Percentiles rank a stretch among this genome's conserved stretches.
These are phyloP conservation scores for Heterodera filipjevi DNA, from an alignment of 2,888 invertebrate genomes.

Conservation along the genomic window DNA sequence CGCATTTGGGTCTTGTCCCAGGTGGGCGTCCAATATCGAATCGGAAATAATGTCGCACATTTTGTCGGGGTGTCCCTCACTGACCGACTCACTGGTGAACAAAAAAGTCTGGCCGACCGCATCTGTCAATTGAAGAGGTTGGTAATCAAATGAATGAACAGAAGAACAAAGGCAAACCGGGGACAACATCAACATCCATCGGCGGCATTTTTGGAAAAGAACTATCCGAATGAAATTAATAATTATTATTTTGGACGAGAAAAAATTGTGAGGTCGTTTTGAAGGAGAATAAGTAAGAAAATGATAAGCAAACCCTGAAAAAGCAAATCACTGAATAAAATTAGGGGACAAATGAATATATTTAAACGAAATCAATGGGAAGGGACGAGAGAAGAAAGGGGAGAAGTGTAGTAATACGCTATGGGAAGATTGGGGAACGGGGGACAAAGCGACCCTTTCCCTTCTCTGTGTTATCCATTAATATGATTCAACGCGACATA, in stretches of 20 bases:
- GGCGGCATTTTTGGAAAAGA: neutral
- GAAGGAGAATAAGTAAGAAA: conserved; percentile 9
- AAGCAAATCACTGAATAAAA: neutral
- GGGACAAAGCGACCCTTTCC: neutral
- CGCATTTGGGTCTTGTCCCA: conserved; percentile 65
- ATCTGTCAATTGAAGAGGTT: conserved; percentile 10
- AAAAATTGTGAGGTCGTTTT: neutral
- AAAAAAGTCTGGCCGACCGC: conserved; percentile 39
- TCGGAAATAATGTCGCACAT: conserved; percentile 66
- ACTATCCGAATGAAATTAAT: neutral
- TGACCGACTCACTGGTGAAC: conserved; percentile 43
- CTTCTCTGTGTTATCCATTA: neutral
- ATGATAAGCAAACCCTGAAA: neutral
- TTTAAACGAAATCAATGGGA: neutral
- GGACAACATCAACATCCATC: conserved; percentile 28
- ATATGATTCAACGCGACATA: no score
- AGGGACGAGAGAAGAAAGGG: neutral
- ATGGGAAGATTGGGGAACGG: neutral
- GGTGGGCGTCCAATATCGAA: conserved; percentile 83
- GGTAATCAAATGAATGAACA: no score
- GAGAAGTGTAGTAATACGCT: neutral
- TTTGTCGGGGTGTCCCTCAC: conserved; percentile 45
- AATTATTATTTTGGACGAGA: neutral
- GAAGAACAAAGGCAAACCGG: no score
- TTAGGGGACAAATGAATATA: neutral